These are phyloP conservation scores for Dinoponera quadriceps DNA, from an alignment of 1,140 invertebrate genomes.

Conservation along the genomic window DNA sequence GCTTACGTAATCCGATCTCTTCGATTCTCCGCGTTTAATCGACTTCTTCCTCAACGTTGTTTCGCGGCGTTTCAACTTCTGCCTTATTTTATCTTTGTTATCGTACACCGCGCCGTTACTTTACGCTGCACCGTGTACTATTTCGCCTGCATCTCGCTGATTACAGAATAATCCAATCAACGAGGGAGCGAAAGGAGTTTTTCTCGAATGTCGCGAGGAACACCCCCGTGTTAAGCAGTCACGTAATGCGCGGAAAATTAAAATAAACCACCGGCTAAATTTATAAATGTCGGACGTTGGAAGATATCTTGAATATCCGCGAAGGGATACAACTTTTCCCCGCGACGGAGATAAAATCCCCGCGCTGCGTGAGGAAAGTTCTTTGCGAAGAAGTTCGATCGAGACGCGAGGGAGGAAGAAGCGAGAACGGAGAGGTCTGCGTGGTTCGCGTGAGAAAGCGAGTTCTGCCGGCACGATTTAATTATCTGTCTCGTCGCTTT, in stretches of 20 bases:
- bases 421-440: neutral
- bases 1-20: neutral
- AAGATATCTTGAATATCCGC: slow-evolving; percentile 8
- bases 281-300: neutral
- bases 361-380: neutral
- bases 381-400: neutral
- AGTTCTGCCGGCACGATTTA: slow-evolving; percentile 1
- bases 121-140: neutral
- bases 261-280: neutral
- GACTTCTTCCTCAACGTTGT: neutral
- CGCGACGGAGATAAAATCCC: neutral
- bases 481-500: slow-evolving; percentile 11
- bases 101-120: neutral
- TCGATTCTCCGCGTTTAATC: neutral
- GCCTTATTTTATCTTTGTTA: slow-evolving; percentile 9
- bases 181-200: slow-evolving; percentile 1
- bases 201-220: neutral
- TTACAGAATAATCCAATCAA: slow-evolving; percentile 53
- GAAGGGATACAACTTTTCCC: neutral
- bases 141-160: slow-evolving; percentile 40
- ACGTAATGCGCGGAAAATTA: neutral
- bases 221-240: slow-evolving; percentile 1
- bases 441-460: neutral
- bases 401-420: neutral
- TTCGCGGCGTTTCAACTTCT: neutral